Conservation (phyloP, 2,888 invertebrate species). For the Brenthis ino region DNA sequence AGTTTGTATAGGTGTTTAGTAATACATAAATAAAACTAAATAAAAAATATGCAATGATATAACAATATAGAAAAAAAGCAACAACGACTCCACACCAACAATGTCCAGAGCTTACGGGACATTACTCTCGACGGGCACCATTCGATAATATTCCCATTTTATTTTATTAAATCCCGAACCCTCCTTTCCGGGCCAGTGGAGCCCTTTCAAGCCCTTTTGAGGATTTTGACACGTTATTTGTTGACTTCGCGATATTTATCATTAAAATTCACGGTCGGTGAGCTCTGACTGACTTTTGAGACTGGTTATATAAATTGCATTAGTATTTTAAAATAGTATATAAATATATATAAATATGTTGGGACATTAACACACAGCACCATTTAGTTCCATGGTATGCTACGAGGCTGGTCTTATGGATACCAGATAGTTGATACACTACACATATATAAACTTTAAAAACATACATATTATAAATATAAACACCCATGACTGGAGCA, state of each 20-base stretch:
- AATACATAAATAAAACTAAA: background rate
- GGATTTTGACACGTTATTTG: conserved; percentile 73
- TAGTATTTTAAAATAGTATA: background rate
- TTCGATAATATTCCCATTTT: conserved; percentile 75
- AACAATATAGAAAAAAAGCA: background rate
- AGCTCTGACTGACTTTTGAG: conserved; percentile 6
- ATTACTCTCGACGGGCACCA: conserved; percentile 66
- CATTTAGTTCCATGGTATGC: no score
- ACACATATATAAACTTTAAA: no score
- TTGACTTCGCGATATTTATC: conserved; percentile 53
- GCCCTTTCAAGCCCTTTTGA: conserved; percentile 57
- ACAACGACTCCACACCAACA: conserved; percentile 43
- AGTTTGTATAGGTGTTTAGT: background rate
- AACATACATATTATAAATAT: no score
- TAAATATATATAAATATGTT: no score
- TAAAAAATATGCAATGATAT: no score
- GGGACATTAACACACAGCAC: no score
- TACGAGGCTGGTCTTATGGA: no score
- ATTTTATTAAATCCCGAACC: conserved; percentile 68
- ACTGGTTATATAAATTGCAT: background rate
- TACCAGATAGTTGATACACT: no score
- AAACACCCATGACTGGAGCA: no score
- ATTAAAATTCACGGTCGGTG: conserved; percentile 29
- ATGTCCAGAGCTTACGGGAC: conserved; percentile 54
- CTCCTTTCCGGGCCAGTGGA: conserved; percentile 54